phyloP scores from a whole-genome alignment of 2,113 vertebrate genomes.

The Carettochelys insculpta region DNA sequence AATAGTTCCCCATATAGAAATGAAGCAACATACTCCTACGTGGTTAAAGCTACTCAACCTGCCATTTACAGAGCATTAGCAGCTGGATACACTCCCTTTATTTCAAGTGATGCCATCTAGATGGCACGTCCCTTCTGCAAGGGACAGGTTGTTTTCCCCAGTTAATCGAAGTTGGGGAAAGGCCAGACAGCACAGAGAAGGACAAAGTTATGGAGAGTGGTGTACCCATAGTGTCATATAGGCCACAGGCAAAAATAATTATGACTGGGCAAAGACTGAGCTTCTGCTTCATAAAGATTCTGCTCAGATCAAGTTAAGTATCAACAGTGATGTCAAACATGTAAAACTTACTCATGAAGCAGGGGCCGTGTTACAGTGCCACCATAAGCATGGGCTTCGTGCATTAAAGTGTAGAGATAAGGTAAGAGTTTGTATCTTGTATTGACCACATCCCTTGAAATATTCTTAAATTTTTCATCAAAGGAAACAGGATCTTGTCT shows the following conservation, averaged over 20 bases:
- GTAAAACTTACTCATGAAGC: slow-evolving; percentile 81
- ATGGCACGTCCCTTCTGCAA: no score
- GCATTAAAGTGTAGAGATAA: slow-evolving; percentile 90
- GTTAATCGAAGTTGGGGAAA: not conserved
- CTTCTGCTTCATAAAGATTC: not conserved
- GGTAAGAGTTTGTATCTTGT: slow-evolving; percentile 84
- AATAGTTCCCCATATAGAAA: no score
- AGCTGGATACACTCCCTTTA: no score
- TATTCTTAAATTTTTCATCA: slow-evolving; percentile 69
- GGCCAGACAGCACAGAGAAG: not conserved
- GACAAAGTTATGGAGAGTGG: not conserved
- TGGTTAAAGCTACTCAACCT: no score
- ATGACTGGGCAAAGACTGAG: not conserved
- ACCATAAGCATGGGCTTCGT: slow-evolving; percentile 80
- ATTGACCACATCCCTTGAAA: slow-evolving; percentile 74
- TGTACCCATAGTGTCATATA: not conserved
- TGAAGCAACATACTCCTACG: no score
- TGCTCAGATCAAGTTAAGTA: not conserved
- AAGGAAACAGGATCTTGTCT: slow-evolving; percentile 89
- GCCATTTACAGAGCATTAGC: no score
- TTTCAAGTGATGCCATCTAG: no score
- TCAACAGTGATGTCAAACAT: not conserved
- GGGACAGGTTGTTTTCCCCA: no score
- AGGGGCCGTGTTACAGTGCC: slow-evolving; percentile 85
- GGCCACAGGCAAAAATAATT: not conserved